phyloP scores from a whole-genome alignment of 2,888 invertebrate genomes.

The Coleophora deauratella region DNA sequence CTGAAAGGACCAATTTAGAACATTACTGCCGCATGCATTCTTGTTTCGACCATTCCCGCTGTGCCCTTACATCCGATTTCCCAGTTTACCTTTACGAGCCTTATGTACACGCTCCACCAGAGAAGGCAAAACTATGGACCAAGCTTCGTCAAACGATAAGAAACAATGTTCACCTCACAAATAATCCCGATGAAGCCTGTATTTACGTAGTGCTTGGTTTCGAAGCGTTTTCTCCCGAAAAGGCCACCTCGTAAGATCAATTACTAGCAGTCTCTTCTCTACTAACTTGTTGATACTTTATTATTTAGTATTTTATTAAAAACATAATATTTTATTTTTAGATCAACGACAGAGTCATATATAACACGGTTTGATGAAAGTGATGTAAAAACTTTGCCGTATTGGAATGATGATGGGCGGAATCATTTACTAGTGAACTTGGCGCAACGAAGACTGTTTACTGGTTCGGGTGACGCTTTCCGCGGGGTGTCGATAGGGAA shows the following conservation, averaged over 20 bases:
- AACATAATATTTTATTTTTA: constrained; percentile 22
- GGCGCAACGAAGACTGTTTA: constrained; percentile 81
- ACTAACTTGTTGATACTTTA: too few relatives aligned
- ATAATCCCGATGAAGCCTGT: constrained; percentile 89
- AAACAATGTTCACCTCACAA: constrained; percentile 89
- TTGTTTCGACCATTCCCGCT: constrained; percentile 96
- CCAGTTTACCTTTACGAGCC: constrained; percentile 94
- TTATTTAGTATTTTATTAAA: too few relatives aligned
- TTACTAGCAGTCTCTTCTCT: not conserved
- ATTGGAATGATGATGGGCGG: constrained; percentile 96
- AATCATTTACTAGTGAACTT: constrained; percentile 93
- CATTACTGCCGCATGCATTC: constrained; percentile 86
- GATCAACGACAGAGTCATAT: constrained; percentile 40
- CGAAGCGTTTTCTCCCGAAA: constrained; percentile 77
- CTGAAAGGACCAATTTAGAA: constrained; percentile 47
- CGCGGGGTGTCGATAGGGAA: constrained; percentile 84
- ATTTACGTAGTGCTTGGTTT: constrained; percentile 90
- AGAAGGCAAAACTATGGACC: constrained; percentile 83
- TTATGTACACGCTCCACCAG: constrained; percentile 80
- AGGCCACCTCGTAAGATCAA: constrained; percentile 39
- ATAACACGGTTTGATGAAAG: constrained; percentile 68
- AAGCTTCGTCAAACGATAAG: constrained; percentile 88
- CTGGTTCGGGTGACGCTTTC: constrained; percentile 81
- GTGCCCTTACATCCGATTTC: constrained; percentile 93
- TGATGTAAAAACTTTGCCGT: constrained; percentile 81